Conservation (phyloP, 2,888 invertebrate genomes). For the Prosopocoilus inquinatus region DNA sequence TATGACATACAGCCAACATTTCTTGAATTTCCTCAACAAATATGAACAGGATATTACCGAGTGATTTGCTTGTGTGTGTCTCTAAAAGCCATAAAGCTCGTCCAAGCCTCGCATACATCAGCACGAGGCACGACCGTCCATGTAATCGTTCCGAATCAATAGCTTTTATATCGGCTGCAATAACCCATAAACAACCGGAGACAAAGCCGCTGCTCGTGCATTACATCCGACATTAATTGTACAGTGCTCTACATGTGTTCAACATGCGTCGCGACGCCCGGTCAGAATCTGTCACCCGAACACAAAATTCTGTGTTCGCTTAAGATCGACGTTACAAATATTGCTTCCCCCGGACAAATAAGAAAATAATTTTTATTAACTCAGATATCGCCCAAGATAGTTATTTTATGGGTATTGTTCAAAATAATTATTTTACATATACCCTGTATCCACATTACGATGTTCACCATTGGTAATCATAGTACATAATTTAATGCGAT, state of each 20-base stretch:
- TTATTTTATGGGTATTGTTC: too few relatives aligned
- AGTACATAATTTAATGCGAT: too few relatives aligned
- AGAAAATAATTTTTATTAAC: too few relatives aligned
- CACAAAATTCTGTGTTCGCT: neutral
- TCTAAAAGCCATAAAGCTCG: slow-evolving; percentile 29
- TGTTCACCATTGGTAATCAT: too few relatives aligned
- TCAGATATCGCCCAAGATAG: too few relatives aligned
- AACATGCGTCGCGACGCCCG: slow-evolving; percentile 49
- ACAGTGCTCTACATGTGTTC: slow-evolving; percentile 50
- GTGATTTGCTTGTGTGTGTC: slow-evolving; percentile 22
- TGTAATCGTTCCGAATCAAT: slow-evolving; percentile 47
- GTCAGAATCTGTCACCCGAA: slow-evolving; percentile 10
- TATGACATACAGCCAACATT: neutral
- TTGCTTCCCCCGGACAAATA: neutral
- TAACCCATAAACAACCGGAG: slow-evolving; percentile 49
- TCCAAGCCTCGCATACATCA: slow-evolving; percentile 28
- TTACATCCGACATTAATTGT: slow-evolving; percentile 50
- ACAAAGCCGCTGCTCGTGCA: slow-evolving; percentile 47
- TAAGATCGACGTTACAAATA: neutral
- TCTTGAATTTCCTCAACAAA: slow-evolving; percentile 20
- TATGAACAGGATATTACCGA: slow-evolving; percentile 24
- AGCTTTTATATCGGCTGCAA: slow-evolving; percentile 48
- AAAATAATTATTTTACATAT: too few relatives aligned
- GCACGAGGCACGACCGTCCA: slow-evolving; percentile 33
- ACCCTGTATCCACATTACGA: too few relatives aligned